A percentile compares a stretch with the other conserved stretches of the same genome.
phyloP scores from a whole-genome alignment of 1,140 invertebrate species.

The Saccostrea glomerata region DNA sequence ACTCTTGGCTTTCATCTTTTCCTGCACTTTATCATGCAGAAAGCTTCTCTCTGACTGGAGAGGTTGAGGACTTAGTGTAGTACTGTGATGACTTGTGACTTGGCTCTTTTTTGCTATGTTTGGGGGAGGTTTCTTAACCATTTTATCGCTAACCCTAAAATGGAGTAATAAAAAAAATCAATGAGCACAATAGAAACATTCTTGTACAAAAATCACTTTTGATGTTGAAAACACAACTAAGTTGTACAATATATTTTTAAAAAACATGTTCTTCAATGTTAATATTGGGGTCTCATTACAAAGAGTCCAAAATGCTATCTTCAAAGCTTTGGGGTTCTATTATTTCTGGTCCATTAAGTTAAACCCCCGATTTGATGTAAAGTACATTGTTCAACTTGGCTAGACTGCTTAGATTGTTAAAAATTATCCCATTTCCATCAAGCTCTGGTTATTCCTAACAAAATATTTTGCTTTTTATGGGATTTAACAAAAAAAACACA shows the following conservation, averaged over 20 bases:
- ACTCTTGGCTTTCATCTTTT: conserved; percentile 55
- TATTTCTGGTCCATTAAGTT: neutral
- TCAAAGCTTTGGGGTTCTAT: neutral
- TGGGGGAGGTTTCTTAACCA: conserved; percentile 64
- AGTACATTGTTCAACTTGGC: neutral
- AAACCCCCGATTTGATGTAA: neutral
- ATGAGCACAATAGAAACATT: neutral
- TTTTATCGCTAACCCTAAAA: conserved; percentile 86
- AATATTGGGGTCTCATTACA: neutral
- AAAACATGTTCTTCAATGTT: no score
- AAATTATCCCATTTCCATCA: neutral
- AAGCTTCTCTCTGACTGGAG: conserved; percentile 73
- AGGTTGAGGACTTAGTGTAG: conserved; percentile 66
- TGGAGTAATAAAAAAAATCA: neutral
- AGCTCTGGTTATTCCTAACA: neutral
- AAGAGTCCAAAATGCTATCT: neutral
- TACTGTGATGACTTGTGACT: conserved; percentile 67
- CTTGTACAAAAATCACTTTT: neutral
- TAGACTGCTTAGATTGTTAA: neutral
- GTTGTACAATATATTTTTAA: neutral
- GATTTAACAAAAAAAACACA: neutral
- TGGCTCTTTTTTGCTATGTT: conserved; percentile 56
- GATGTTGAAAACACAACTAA: neutral
- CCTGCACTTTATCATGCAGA: conserved; percentile 69
- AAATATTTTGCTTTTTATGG: neutral